phyloP scores from a whole-genome alignment of 2,888 invertebrate species.

The Ypsolopha sequella region DNA sequence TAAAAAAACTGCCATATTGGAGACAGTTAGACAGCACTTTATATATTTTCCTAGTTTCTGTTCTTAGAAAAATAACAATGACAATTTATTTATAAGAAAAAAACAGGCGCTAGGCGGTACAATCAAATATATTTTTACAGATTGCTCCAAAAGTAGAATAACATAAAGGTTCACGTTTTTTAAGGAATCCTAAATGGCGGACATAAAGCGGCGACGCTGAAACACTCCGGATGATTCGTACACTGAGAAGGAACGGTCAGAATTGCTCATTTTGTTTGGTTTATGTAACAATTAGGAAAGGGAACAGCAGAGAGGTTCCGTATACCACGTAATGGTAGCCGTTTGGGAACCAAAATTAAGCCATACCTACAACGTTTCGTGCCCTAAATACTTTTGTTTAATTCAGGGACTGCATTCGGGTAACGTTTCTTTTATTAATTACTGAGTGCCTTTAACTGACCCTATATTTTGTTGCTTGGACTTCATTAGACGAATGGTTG shows the following conservation, averaged over 20 bases:
- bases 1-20: too few species aligned
- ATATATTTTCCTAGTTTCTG: too few species aligned
- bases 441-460: not conserved
- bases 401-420: slow-evolving; percentile 15
- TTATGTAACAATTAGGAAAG: slow-evolving; percentile 54
- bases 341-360: slow-evolving; percentile 42
- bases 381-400: slow-evolving; percentile 24
- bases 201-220: not conserved
- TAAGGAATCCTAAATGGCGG: too few species aligned
- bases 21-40: too few species aligned
- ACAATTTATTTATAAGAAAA: too few species aligned
- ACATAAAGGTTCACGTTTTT: too few species aligned
- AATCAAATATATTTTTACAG: too few species aligned
- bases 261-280: slow-evolving; percentile 46
- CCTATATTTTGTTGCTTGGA: too few species aligned
- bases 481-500: too few species aligned
- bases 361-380: slow-evolving; percentile 19
- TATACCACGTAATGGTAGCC: slow-evolving; percentile 32
- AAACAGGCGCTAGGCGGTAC: too few species aligned
- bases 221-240: slow-evolving; percentile 13
- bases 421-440: slow-evolving; percentile 7
- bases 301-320: slow-evolving; percentile 37
- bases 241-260: slow-evolving; percentile 20
- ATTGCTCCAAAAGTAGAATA: too few species aligned
- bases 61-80: too few species aligned